Conservation (phyloP, 2,888 invertebrate genomes). For the Nomada goodeniana region DNA sequence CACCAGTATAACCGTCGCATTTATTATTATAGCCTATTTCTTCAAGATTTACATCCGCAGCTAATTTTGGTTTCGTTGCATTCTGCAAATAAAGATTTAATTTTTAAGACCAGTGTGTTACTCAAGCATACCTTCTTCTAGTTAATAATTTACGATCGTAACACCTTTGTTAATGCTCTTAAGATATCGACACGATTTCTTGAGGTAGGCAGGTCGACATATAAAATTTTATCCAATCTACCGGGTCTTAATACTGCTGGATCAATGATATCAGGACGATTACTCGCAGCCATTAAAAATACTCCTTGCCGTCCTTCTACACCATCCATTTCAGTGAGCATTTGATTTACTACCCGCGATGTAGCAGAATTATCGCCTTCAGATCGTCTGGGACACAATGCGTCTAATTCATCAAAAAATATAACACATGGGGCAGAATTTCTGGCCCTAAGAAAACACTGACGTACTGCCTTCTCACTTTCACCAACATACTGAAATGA, state of each 20-base stretch:
- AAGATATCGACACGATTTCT: constrained; percentile 95
- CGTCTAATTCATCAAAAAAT: constrained; percentile 99
- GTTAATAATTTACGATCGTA: not conserved
- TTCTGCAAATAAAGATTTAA: constrained; percentile 85
- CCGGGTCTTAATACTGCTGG: constrained; percentile 97
- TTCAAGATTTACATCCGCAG: constrained; percentile 91
- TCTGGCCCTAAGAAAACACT: constrained; percentile 96
- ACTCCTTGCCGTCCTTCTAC: constrained; percentile 96
- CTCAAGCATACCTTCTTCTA: not conserved
- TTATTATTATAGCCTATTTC: constrained; percentile 88
- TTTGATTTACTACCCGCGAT: constrained; percentile 96
- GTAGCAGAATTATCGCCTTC: constrained; percentile 91
- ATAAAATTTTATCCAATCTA: constrained; percentile 94
- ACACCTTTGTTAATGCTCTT: constrained; percentile 93
- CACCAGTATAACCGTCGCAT: constrained; percentile 95
- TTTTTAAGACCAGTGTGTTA: not conserved
- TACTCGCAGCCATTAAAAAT: constrained; percentile 97
- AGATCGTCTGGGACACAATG: constrained; percentile 95
- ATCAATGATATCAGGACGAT: constrained; percentile 98
- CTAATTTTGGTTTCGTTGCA: constrained; percentile 91
- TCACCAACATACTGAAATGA: constrained; percentile 96
- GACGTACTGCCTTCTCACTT: constrained; percentile 98
- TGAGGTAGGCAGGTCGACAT: constrained; percentile 93
- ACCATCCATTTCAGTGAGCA: constrained; percentile 99
- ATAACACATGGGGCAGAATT: constrained; percentile 99